These are phyloP conservation scores for Pimpla rufipes DNA, from an alignment of 2,888 invertebrate species.

Conservation along the genomic window DNA sequence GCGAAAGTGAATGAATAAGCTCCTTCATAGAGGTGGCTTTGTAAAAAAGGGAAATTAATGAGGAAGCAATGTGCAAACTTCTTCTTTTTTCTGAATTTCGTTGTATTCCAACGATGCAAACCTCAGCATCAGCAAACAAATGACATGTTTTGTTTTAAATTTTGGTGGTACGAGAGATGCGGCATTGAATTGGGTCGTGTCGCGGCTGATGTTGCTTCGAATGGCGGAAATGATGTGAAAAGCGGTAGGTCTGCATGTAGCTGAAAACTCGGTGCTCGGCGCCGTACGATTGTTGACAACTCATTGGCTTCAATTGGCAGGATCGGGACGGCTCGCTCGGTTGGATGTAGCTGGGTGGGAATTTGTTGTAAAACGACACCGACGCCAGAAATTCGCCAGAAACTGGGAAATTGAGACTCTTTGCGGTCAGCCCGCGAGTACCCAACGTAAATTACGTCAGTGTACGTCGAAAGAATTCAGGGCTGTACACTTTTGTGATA, in stretches of 20 bases:
- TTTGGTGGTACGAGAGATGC: neutral
- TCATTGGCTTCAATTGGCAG: slow-evolving; percentile 60
- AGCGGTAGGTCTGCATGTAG: slow-evolving; percentile 9
- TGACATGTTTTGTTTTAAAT: neutral
- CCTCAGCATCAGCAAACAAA: no score
- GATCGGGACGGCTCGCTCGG: slow-evolving; percentile 13
- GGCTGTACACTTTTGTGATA: neutral
- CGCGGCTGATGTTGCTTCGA: neutral
- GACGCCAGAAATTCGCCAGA: slow-evolving; percentile 20
- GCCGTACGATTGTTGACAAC: slow-evolving; percentile 29
- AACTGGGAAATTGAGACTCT: slow-evolving; percentile 15
- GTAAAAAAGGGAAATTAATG: no score
- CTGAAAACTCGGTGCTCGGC: slow-evolving; percentile 31
- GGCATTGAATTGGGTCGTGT: neutral
- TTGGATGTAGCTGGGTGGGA: slow-evolving; percentile 1
- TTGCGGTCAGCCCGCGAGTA: neutral
- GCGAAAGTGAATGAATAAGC: no score
- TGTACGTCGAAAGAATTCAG: neutral
- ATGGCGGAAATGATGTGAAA: neutral
- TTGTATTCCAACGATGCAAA: no score
- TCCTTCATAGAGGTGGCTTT: no score
- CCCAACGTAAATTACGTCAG: slow-evolving; percentile 20
- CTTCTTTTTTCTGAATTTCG: no score
- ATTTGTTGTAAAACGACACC: slow-evolving; percentile 25
- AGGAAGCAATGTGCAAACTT: no score